phyloP scores from a whole-genome alignment of 2,888 invertebrate genomes.

The Hipparchia semele region DNA sequence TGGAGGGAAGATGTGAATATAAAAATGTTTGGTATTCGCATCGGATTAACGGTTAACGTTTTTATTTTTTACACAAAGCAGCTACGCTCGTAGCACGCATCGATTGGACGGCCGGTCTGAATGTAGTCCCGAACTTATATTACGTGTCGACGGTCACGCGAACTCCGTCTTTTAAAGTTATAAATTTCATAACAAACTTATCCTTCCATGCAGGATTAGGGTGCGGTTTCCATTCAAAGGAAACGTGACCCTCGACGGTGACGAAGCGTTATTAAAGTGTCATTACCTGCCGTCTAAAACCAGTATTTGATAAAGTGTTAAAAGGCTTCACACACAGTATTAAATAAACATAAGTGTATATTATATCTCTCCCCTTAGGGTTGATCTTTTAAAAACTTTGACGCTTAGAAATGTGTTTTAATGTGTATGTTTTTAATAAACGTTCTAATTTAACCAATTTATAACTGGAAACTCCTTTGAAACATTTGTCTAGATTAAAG shows the following conservation, averaged over 20 bases:
- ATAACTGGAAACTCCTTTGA: no score
- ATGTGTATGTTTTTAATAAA: no score
- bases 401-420: neutral
- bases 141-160: constrained; percentile 58
- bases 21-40: constrained; percentile 9
- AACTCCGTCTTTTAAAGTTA: constrained; percentile 50
- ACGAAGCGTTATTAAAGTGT: constrained; percentile 19
- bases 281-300: constrained; percentile 10
- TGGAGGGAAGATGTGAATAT: constrained; percentile 10
- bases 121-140: constrained; percentile 44
- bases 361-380: neutral
- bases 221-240: constrained; percentile 39
- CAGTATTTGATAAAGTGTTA: neutral
- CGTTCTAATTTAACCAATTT: no score
- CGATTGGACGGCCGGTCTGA: constrained; percentile 10
- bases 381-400: neutral
- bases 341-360: neutral
- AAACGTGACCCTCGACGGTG: constrained; percentile 12
- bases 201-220: constrained; percentile 46
- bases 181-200: constrained; percentile 56
- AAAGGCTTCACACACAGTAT: neutral
- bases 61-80: constrained; percentile 10
- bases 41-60: constrained; percentile 3
- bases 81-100: constrained; percentile 11
- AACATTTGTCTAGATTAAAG: no score